Conservation (phyloP, 2,888 invertebrate genomes). For the Plagodis dolabraria region DNA sequence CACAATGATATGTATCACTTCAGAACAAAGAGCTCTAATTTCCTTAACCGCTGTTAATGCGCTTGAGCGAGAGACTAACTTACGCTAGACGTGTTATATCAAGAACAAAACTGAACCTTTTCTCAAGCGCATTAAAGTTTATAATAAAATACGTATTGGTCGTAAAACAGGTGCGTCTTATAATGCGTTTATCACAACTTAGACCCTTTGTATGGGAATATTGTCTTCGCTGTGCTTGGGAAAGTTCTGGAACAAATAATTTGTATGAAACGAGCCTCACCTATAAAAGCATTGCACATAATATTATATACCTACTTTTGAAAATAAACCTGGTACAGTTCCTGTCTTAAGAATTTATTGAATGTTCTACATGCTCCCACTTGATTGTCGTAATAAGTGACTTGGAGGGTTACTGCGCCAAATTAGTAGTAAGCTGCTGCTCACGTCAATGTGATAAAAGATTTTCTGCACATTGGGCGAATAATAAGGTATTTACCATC, state of each 20-base stretch:
- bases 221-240: slow-evolving; percentile 43
- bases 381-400: no score
- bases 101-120: slow-evolving; percentile 4
- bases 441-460: no score
- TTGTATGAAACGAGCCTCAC: neutral
- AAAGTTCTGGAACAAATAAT: slow-evolving; percentile 3
- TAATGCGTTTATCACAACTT: slow-evolving; percentile 51
- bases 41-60: slow-evolving; percentile 27
- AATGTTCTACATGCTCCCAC: no score
- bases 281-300: no score
- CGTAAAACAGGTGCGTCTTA: slow-evolving; percentile 18
- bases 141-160: neutral
- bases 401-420: no score
- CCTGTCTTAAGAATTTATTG: no score
- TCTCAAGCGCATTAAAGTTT: neutral
- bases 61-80: slow-evolving; percentile 13
- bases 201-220: slow-evolving; percentile 54
- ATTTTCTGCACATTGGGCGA: no score
- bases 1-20: slow-evolving; percentile 7
- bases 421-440: no score
- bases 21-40: slow-evolving; percentile 34
- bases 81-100: neutral
- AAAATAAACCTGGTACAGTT: no score
- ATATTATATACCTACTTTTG: no score
- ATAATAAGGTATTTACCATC: no score